phyloP scores from a whole-genome alignment of 2,888 invertebrate genomes.

The Melanophora roralis region DNA sequence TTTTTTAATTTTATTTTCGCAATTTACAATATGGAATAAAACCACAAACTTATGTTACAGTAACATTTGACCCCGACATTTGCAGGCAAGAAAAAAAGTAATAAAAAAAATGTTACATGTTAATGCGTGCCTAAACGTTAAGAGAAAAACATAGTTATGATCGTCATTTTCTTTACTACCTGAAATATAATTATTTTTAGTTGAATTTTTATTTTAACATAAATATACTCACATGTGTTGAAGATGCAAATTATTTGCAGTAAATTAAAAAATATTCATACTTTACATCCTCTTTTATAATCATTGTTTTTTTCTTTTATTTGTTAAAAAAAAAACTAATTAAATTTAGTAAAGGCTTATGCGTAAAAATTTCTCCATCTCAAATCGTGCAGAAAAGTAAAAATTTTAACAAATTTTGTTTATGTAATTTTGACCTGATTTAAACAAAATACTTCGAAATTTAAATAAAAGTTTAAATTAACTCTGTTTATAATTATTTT shows the following conservation, averaged over 20 bases:
- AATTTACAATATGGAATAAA: conserved; percentile 18
- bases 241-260: too few relatives aligned
- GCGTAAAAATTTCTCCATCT: conserved; percentile 31
- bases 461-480: too few relatives aligned
- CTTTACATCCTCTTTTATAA: too few relatives aligned
- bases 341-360: conserved; percentile 9
- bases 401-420: not conserved
- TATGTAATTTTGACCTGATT: conserved; percentile 26
- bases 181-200: too few relatives aligned
- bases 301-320: too few relatives aligned
- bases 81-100: not conserved
- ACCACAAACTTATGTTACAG: conserved; percentile 34
- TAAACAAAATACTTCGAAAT: too few relatives aligned
- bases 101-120: conserved; percentile 38
- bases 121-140: conserved; percentile 1
- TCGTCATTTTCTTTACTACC: too few relatives aligned
- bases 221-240: too few relatives aligned
- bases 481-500: too few relatives aligned
- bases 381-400: conserved; percentile 16
- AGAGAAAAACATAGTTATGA: not conserved
- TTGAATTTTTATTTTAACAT: too few relatives aligned
- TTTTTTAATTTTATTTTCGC: not conserved
- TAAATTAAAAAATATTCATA: too few relatives aligned
- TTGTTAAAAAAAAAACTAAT: conserved; percentile 13
- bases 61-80: conserved; percentile 46